These are phyloP conservation scores for Schlechtendalia chinensis DNA, from an alignment of 1,140 invertebrate species.

Conservation along the genomic window DNA sequence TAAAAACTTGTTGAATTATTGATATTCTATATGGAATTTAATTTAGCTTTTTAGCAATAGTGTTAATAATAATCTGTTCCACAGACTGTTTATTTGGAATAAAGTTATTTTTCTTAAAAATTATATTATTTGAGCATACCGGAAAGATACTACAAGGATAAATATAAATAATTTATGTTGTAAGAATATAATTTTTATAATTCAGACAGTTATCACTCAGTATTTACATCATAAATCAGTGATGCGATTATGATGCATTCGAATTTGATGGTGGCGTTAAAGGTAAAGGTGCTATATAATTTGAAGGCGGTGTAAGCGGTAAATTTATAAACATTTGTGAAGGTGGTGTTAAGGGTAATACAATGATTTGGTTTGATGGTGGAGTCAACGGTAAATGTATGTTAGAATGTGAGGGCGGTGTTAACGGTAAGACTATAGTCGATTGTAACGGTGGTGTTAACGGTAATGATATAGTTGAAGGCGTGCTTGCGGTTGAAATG, in stretches of 20 bases:
- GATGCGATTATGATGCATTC: neutral
- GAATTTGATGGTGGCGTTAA: slow-evolving; percentile 24
- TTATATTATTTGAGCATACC: too few relatives aligned
- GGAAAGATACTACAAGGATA: too few relatives aligned
- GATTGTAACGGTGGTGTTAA: slow-evolving; percentile 12
- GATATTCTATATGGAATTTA: too few relatives aligned
- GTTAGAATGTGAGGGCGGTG: slow-evolving; percentile 2
- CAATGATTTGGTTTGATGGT: neutral
- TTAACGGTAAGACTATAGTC: neutral
- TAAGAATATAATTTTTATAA: too few relatives aligned
- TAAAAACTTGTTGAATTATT: too few relatives aligned
- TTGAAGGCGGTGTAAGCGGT: slow-evolving; percentile 8
- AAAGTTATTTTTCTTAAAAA: too few relatives aligned
- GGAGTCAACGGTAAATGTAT: neutral
- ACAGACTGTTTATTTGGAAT: too few relatives aligned
- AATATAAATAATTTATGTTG: too few relatives aligned
- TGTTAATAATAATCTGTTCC: too few relatives aligned
- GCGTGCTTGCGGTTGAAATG: neutral
- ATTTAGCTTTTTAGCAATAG: too few relatives aligned
- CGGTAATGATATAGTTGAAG: slow-evolving; percentile 12
- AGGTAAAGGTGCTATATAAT: slow-evolving; percentile 9
- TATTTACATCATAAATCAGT: too few relatives aligned
- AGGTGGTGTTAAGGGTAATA: slow-evolving; percentile 26
- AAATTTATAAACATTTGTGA: neutral
- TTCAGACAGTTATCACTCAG: too few relatives aligned